A percentile compares a stretch with the other conserved stretches of the same genome.
Conservation (phyloP, 2,888 invertebrate species). For the Melieria picta region DNA sequence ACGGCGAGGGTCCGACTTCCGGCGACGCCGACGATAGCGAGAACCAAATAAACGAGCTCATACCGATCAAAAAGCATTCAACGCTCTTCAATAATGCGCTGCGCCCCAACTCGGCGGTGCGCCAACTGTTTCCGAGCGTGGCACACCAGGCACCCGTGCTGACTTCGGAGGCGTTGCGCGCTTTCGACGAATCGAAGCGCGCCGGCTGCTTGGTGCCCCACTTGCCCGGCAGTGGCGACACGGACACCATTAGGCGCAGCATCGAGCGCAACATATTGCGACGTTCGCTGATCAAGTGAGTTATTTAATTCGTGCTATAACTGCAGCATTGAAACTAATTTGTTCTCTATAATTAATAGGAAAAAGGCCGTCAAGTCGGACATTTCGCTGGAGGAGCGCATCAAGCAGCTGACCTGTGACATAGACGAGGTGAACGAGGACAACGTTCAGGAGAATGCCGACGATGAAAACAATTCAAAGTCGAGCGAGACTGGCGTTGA, state of each 20-base stretch:
- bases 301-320: slow-evolving; percentile 46
- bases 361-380: slow-evolving; percentile 68
- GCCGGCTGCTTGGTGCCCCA: slow-evolving; percentile 66
- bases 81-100: slow-evolving; percentile 65
- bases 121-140: slow-evolving; percentile 82
- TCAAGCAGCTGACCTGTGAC: slow-evolving; percentile 86
- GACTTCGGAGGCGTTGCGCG: slow-evolving; percentile 80
- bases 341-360: slow-evolving; percentile 44
- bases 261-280: slow-evolving; percentile 86
- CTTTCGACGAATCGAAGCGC: slow-evolving; percentile 74
- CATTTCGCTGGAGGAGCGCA: slow-evolving; percentile 85
- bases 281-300: slow-evolving; percentile 80
- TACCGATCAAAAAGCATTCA: slow-evolving; percentile 65
- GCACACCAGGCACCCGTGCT: slow-evolving; percentile 73
- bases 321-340: background rate
- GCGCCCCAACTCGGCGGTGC: slow-evolving; percentile 80
- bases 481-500: slow-evolving; percentile 55
- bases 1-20: slow-evolving; percentile 55
- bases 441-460: slow-evolving; percentile 45
- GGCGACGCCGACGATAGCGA: slow-evolving; percentile 58
- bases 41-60: slow-evolving; percentile 63
- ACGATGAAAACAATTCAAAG: slow-evolving; percentile 44
- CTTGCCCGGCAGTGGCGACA: slow-evolving; percentile 66
- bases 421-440: slow-evolving; percentile 74
- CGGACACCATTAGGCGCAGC: slow-evolving; percentile 77